Percentiles rank a stretch among this genome's conserved stretches.
Conservation (phyloP, 1,140 invertebrate species). For the Tetramorium parvispinum region DNA sequence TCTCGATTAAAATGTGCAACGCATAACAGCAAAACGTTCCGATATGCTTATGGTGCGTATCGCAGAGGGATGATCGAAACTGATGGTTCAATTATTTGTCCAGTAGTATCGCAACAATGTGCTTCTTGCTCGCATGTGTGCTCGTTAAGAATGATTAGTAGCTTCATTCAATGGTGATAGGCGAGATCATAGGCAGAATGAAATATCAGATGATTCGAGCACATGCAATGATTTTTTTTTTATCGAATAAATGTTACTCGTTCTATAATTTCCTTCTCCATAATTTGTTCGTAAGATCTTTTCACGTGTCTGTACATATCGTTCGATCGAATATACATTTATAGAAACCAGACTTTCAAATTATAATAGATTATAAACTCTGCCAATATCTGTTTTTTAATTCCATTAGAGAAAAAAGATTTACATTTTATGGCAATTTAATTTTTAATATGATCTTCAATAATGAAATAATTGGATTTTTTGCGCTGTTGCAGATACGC, state of each 20-base stretch:
- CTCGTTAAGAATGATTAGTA: slow-evolving; percentile 76
- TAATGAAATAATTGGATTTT: not conserved
- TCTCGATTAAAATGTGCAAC: slow-evolving; percentile 68
- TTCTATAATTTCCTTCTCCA: not conserved
- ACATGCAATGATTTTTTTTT: slow-evolving; percentile 68
- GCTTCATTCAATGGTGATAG: slow-evolving; percentile 73
- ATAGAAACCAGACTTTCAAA: not conserved
- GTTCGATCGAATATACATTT: not conserved
- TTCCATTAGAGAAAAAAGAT: not conserved
- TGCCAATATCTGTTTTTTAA: not conserved
- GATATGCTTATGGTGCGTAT: slow-evolving; percentile 70
- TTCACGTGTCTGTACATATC: not conserved
- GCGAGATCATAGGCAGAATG: slow-evolving; percentile 69
- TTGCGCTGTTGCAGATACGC: not conserved
- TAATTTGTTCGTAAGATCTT: not conserved
- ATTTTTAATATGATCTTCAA: not conserved
- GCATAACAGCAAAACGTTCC: slow-evolving; percentile 67
- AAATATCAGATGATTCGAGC: slow-evolving; percentile 70
- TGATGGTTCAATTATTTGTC: slow-evolving; percentile 62
- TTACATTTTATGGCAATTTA: not conserved
- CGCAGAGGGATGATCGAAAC: slow-evolving; percentile 58
- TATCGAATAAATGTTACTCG: not conserved
- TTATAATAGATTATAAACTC: not conserved
- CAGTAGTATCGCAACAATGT: slow-evolving; percentile 61
- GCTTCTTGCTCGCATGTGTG: slow-evolving; percentile 73